Base-by-base conservation (phyloP, 2,888 invertebrate species). In the Harmothoe impar region DNA sequence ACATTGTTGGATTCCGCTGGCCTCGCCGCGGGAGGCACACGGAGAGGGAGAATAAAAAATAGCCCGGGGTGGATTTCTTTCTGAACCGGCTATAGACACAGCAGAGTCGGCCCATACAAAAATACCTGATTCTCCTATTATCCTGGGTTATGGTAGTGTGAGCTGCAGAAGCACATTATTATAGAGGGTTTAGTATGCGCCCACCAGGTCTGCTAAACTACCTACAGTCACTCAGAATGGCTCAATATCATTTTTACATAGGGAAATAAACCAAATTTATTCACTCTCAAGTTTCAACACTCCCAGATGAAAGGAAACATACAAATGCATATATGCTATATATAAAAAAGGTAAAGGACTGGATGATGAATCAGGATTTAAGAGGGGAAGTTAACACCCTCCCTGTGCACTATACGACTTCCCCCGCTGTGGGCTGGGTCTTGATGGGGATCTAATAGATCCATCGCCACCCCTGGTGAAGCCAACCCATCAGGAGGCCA, bases 371-470 rank as follows among this genome's bases (percentile, higher is more conserved):
- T 43, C 5, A 7, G 43, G 43, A 43, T 43, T 43, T 7, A 43
- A 43, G 43, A 43, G 43, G 43, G n/a, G n/a, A n/a, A 43, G 43
- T 43, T 43, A 43, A 43, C 43, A 43, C 10, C 3, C 3, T 43
- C 5, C n/a, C n/a, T n/a, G n/a, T n/a, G 25, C 31, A 72, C 29
- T 72, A 15, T n/a, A n/a, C 72, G 25, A 25, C 25, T 25, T 29
- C 72, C 25, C 72, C 25, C 25, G 31, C 72, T 29, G 72, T 15
- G 72, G 15, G 29, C 25, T 7, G n/a, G 7, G 29, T 29, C 72
- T 25, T 72, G 29, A 72, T n/a, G 72, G 25, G 72, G 72, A 72
- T 72, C 72, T 72, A 72, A 72, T 72, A 29, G 72, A 72, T 72
- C 29, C 25, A 43, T 43, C 43, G 5, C 43, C 23, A 62, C 62